Percentiles rank a stretch among this genome's conserved stretches.
These are phyloP conservation scores for Toxostoma redivivum DNA, from an alignment of 2,113 vertebrate species.

Conservation along the genomic window DNA sequence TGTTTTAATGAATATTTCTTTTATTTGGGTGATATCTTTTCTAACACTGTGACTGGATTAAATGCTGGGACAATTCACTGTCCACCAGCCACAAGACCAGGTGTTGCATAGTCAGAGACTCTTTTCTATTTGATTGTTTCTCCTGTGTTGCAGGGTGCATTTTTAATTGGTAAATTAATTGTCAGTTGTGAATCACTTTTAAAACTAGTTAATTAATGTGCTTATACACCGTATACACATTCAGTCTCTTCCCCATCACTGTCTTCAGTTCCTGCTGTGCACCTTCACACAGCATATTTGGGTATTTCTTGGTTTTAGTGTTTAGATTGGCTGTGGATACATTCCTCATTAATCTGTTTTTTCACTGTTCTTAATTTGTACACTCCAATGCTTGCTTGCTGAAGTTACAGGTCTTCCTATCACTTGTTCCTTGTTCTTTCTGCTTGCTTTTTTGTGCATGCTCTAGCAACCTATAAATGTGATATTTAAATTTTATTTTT, in stretches of 20 bases:
- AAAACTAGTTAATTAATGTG: not conserved
- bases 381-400: not conserved
- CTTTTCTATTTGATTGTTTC: not conserved
- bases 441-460: not conserved
- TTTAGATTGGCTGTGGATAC: not conserved
- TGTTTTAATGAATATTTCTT: not conserved
- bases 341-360: not conserved
- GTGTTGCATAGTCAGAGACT: not conserved
- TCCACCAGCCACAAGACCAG: not conserved
- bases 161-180: not conserved
- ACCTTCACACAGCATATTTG: not conserved
- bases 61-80: not conserved
- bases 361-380: not conserved
- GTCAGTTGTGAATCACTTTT: not conserved
- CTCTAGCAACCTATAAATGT: not conserved
- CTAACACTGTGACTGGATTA: not conserved
- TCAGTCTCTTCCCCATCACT: not conserved
- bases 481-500: not conserved
- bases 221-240: not conserved
- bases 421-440: not conserved
- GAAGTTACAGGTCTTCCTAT: not conserved
- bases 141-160: not conserved
- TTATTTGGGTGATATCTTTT: not conserved
- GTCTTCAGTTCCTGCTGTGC: not conserved
- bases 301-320: not conserved